Evolutionary conservation across 2,113 vertebrate genomes (phyloP).

Genomic region (Caloenas nicobarica): DNA sequence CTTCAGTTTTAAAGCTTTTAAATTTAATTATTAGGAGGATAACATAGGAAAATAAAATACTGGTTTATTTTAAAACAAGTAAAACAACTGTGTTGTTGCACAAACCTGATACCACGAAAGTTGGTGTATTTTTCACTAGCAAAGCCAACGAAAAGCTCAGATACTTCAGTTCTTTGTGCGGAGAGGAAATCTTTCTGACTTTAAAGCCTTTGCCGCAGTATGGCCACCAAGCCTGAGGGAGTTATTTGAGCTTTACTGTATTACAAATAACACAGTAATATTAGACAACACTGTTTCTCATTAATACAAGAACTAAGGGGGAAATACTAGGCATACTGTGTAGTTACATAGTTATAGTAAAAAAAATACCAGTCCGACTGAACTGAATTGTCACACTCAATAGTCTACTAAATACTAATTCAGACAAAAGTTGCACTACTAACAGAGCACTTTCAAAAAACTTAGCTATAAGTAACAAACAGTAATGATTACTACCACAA

Average conservation of each 20-base stretch:
- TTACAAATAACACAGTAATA: slow-evolving; percentile 22
- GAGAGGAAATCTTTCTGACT: not conserved
- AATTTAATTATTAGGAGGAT: not conserved
- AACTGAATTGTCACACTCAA: not conserved
- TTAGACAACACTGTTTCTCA: slow-evolving; percentile 40
- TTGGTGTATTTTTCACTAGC: not conserved
- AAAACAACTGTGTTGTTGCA: not conserved
- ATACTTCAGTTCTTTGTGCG: not conserved
- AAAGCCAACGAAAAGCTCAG: not conserved
- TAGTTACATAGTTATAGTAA: not conserved
- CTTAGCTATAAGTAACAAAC: not conserved
- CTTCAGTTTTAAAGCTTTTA: not conserved
- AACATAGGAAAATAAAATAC: not conserved
- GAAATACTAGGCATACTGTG: not conserved
- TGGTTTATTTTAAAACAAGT: not conserved
- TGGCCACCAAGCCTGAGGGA: slow-evolving; percentile 22
- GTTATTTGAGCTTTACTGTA: not conserved
- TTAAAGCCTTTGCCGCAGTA: not conserved
- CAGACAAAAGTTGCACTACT: not conserved
- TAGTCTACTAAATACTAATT: not conserved
- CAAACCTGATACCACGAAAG: not conserved
- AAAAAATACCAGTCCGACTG: slow-evolving; percentile 1
- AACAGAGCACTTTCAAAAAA: not conserved
- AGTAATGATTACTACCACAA: not conserved
- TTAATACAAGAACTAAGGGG: slow-evolving; percentile 27